Conservation (phyloP, 2,113 vertebrate species). For the Oreochromis aureus region DNA sequence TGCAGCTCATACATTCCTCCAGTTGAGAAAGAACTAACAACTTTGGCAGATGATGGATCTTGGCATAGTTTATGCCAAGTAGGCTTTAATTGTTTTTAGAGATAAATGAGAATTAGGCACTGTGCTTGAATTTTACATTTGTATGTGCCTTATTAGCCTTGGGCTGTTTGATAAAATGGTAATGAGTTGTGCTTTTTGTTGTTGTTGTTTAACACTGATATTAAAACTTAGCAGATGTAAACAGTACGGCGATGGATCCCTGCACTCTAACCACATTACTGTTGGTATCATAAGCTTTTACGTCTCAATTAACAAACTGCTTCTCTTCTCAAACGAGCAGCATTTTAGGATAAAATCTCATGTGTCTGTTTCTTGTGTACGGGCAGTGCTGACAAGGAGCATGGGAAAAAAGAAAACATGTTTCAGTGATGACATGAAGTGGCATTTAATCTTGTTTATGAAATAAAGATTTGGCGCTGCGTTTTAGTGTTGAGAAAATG, state of each 20-base stretch:
- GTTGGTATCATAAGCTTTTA: background rate
- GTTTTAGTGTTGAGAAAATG: slow-evolving; percentile 18
- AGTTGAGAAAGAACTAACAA: background rate
- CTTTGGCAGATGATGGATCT: background rate
- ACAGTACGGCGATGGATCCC: background rate
- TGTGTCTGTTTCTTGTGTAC: slow-evolving; percentile 13
- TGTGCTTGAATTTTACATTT: background rate
- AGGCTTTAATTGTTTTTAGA: background rate
- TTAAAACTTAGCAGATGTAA: background rate
- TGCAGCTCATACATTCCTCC: background rate
- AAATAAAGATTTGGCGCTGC: slow-evolving; percentile 23
- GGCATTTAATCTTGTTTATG: slow-evolving; percentile 40
- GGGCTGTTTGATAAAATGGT: background rate
- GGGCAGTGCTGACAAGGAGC: background rate
- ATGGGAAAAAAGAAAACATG: slow-evolving; percentile 32
- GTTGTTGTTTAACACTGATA: background rate
- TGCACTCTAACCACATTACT: background rate
- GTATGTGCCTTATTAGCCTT: background rate
- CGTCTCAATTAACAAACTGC: background rate
- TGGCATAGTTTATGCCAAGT: background rate
- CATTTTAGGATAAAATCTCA: background rate
- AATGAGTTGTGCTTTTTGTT: background rate
- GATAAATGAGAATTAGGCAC: background rate
- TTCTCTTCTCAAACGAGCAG: slow-evolving; percentile 4
- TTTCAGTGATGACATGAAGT: slow-evolving; percentile 17